These are phyloP conservation scores for Myripristis murdjan DNA, from an alignment of 2,797 vertebrate species.

Conservation along the genomic window DNA sequence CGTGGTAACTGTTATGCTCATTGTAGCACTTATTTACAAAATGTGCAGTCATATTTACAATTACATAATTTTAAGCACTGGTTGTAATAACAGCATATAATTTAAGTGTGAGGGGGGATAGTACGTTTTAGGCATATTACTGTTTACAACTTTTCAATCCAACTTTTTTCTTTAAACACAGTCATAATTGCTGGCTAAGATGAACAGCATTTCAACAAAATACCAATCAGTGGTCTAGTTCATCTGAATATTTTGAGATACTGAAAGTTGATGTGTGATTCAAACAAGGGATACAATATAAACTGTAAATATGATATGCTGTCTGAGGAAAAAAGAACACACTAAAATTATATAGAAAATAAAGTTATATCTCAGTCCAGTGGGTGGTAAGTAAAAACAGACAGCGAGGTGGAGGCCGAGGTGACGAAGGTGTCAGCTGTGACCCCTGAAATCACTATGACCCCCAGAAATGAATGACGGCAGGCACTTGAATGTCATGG, in stretches of 20 bases:
- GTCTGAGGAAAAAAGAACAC: conserved; percentile 42
- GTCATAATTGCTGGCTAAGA: conserved; percentile 24
- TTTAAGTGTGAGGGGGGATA: conserved; percentile 31
- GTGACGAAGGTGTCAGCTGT: conserved; percentile 56
- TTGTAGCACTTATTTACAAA: conserved; percentile 63
- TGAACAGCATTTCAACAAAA: conserved; percentile 43
- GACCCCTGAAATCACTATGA: conserved; percentile 78
- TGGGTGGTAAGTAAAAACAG: conserved; percentile 30
- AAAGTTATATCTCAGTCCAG: conserved; percentile 35
- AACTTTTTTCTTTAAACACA: conserved; percentile 2
- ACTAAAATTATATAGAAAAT: conserved; percentile 33
- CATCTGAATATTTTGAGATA: conserved; percentile 41
- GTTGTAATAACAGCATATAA: conserved; percentile 50
- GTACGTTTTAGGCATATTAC: conserved; percentile 26
- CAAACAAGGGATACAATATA: conserved; percentile 31
- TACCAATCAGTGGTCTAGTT: conserved; percentile 19
- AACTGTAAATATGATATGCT: conserved; percentile 17
- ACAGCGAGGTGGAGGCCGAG: conserved; percentile 41
- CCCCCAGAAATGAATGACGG: conserved; percentile 84
- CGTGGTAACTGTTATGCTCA: conserved; percentile 35
- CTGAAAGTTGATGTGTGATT: conserved; percentile 18
- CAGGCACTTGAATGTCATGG: conserved; percentile 94
- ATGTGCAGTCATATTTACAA: conserved; percentile 75
- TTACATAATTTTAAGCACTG: conserved; percentile 46
- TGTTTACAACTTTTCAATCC: conserved; percentile 21